phyloP scores from a whole-genome alignment of 1,140 invertebrate genomes.

The Formica selysi region DNA sequence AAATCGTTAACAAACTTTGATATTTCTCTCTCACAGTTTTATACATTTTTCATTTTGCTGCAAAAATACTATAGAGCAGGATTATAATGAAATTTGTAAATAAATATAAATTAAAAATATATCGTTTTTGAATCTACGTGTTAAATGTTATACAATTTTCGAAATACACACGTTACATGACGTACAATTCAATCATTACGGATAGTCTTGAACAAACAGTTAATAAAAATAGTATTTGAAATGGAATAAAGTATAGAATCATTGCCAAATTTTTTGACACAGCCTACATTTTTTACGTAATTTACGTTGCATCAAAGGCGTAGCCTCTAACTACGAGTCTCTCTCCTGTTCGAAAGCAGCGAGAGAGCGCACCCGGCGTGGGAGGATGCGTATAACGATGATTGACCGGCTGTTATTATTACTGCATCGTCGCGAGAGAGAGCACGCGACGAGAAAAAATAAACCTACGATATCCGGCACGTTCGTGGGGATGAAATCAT shows the following conservation, averaged over 20 bases:
- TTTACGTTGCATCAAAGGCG: slow-evolving; percentile 9
- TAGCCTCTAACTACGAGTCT: background rate
- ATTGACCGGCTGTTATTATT: slow-evolving; percentile 68
- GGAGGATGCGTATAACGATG: slow-evolving; percentile 68
- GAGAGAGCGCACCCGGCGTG: slow-evolving; percentile 40
- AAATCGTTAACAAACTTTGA: slow-evolving; percentile 37
- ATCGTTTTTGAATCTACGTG: background rate
- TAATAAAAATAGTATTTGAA: background rate
- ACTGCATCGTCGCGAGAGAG: slow-evolving; percentile 35
- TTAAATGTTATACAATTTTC: background rate
- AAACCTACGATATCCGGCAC: slow-evolving; percentile 20
- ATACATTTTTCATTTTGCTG: background rate
- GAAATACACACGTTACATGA: background rate
- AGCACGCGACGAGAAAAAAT: slow-evolving; percentile 50
- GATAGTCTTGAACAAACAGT: background rate
- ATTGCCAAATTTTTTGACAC: background rate
- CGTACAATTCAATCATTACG: background rate
- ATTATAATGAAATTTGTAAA: slow-evolving; percentile 40
- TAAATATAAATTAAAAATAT: background rate
- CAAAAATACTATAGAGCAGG: background rate
- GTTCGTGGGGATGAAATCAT: slow-evolving; percentile 37
- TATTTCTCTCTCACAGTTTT: background rate
- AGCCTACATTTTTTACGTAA: background rate
- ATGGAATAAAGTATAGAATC: background rate
- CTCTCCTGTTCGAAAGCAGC: slow-evolving; percentile 24